Base-by-base conservation (phyloP, 2,888 invertebrate genomes). In the Caenorhabditis sp. region DNA sequence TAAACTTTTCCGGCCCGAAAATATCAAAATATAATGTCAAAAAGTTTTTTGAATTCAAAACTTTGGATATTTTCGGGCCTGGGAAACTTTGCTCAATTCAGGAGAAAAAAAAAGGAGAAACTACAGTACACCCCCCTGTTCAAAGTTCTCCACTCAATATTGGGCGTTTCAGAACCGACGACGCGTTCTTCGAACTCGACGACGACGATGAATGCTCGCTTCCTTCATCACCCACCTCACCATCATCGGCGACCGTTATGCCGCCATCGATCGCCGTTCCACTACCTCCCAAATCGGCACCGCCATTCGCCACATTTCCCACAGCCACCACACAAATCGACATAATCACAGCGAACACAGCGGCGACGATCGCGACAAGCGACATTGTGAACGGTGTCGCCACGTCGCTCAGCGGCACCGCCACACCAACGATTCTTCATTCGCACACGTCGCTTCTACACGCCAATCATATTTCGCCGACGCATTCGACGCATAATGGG, bases 131-230 rank as follows among this genome's bases (percentile, higher is more conserved):
- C 36, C 36, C 36, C 36, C 36, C 36, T n/a, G n/a, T n/a, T n/a
- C n/a, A n/a, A n/a, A n/a, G n/a, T n/a, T n/a, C n/a, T n/a, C n/a
- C n/a, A n/a, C n/a, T 49, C 4, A n/a, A 24, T 4, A 26, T 21
- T 78, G n/a, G n/a, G n/a, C n/a, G n/a, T n/a, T 84, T 66, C 76
- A 85, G 85, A 66, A 85, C 85, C 26, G 85, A 85, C 65, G 85
- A 85, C 58, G 70, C 84, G 50, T 77, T 83, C 58, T 69, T 80
- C 58, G 82, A 83, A 54, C 27, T 82, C n/a, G 85, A 85, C 61
- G 83, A 84, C 58, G 84, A 85, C 58, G 79, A 79, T 23, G 72
- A 73, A 27, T 60, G 64, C 5, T 69, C 74, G 26, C 53, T 69
- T 53, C 60, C 66, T 0, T 65, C 68, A 43, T 31, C 66, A 0